Conservation (phyloP, 2,797 vertebrate species). For the Glyptemys insculpta region DNA sequence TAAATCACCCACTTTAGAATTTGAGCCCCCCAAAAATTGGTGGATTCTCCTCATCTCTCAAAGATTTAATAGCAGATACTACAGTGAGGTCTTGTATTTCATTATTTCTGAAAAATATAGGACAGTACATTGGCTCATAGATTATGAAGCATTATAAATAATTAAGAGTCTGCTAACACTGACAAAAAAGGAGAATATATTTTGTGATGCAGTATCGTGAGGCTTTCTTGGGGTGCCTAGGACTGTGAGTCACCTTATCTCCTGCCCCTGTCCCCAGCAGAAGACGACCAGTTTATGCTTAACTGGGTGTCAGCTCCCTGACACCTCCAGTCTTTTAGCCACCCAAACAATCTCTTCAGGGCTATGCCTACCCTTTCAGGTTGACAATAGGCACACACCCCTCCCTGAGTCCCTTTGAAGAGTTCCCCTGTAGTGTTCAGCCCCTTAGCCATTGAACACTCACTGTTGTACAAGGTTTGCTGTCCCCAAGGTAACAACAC, state of each 20-base stretch:
- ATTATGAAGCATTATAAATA: background rate
- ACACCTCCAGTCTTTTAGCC: background rate
- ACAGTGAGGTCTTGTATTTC: background rate
- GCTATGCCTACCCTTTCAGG: background rate
- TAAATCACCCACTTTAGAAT: background rate
- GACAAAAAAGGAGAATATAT: background rate
- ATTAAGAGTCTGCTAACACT: background rate
- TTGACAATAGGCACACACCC: background rate
- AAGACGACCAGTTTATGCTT: background rate
- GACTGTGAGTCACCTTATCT: background rate
- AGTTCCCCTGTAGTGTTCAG: background rate
- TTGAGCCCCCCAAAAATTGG: background rate
- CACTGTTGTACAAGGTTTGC: background rate
- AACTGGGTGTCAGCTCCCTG: background rate
- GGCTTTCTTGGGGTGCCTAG: background rate
- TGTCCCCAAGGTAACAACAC: background rate
- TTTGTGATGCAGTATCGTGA: background rate
- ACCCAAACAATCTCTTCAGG: background rate
- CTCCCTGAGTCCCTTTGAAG: background rate
- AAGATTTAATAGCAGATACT: background rate
- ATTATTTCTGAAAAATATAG: slow-evolving; percentile 12
- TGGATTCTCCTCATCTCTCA: background rate
- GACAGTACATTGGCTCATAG: background rate
- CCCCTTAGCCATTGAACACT: background rate
- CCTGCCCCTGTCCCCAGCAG: background rate